Conservation (phyloP, 1,140 invertebrate species). For the Myzus persicae region DNA sequence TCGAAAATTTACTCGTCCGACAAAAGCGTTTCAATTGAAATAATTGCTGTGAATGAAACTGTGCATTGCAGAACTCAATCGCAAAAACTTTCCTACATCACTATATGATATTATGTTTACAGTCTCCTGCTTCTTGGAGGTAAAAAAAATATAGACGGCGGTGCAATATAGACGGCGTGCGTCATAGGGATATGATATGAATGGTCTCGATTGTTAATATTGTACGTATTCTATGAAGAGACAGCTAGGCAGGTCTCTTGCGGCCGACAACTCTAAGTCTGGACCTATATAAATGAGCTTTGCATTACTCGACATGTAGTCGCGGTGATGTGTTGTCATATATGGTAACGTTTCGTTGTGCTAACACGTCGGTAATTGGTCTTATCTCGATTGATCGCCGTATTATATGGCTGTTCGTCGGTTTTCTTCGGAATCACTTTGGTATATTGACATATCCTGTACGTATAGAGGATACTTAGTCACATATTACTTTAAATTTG, state of each 20-base stretch:
- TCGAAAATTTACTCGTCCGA: background rate
- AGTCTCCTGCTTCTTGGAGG: background rate
- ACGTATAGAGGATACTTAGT: background rate
- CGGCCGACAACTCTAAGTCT: background rate
- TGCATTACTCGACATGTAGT: background rate
- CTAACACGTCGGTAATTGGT: conserved; percentile 1
- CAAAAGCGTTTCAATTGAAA: background rate
- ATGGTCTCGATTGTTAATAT: conserved; percentile 21
- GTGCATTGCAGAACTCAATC: background rate
- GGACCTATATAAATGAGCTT: background rate
- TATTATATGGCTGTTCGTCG: background rate
- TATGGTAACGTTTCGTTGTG: conserved; percentile 6
- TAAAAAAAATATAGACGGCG: background rate
- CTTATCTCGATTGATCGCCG: background rate
- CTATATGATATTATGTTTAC: background rate
- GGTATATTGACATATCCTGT: background rate
- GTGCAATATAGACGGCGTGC: background rate
- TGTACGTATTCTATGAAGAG: background rate
- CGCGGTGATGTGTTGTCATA: background rate
- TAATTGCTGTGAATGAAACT: background rate
- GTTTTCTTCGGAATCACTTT: background rate
- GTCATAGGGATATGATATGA: background rate
- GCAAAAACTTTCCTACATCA: background rate
- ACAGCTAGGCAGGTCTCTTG: background rate
- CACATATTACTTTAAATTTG: background rate